phyloP scores from a whole-genome alignment of 2,797 vertebrate species.

The Falco cherrug region DNA sequence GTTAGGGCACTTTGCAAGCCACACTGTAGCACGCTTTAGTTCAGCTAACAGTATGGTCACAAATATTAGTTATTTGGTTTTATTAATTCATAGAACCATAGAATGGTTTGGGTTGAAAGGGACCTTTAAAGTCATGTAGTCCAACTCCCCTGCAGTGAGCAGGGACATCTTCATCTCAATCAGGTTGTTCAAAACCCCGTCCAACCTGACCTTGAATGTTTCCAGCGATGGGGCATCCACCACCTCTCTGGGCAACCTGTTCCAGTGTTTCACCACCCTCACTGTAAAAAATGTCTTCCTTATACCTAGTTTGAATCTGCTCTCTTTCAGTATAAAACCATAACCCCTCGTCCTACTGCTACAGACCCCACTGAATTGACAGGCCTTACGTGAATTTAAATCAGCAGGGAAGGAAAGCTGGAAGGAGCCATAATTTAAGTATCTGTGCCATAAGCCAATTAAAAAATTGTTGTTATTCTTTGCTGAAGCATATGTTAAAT shows the following conservation, averaged over 20 bases:
- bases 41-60: neutral
- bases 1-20: neutral
- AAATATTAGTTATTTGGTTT: neutral
- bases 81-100: neutral
- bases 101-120: too few relatives aligned
- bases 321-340: neutral
- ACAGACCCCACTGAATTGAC: neutral
- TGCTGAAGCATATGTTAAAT: neutral
- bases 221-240: too few relatives aligned
- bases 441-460: neutral
- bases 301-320: neutral
- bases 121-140: neutral
- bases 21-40: neutral
- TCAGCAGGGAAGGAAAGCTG: neutral
- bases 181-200: neutral
- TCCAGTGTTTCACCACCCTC: neutral
- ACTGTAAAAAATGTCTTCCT: neutral
- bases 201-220: neutral
- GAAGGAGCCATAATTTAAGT: neutral
- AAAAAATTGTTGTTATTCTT: neutral
- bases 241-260: neutral
- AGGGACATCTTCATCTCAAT: too few relatives aligned
- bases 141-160: neutral
- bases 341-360: neutral
- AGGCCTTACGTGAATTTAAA: neutral